Conservation (phyloP, 2,888 invertebrate genomes). For the Caenorhabditis doughertyi region DNA sequence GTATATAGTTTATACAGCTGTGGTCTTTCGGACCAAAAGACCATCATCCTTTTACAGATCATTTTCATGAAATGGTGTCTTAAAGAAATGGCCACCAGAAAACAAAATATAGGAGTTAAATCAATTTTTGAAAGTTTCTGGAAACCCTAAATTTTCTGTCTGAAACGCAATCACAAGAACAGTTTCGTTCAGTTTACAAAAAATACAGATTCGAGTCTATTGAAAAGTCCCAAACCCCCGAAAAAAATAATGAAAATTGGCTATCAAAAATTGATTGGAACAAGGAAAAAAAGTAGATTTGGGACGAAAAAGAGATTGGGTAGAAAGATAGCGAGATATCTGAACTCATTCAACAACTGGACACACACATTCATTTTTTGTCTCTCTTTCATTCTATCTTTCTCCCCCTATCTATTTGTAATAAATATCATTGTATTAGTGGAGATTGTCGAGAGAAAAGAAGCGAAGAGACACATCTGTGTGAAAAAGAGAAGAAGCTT, state of each 20-base stretch:
- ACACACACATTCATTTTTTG: conserved; percentile 19
- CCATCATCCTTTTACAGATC: too few species aligned
- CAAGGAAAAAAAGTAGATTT: not conserved
- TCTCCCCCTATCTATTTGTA: conserved; percentile 16
- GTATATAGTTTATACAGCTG: too few species aligned
- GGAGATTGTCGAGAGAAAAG: conserved; percentile 4
- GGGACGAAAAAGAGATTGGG: conserved; percentile 20
- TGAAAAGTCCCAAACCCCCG: not conserved
- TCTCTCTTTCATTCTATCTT: not conserved
- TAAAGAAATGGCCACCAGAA: too few species aligned
- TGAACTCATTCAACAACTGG: conserved; percentile 45
- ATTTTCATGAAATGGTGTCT: too few species aligned
- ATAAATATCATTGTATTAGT: conserved; percentile 50
- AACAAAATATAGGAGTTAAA: too few species aligned
- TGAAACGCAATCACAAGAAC: too few species aligned
- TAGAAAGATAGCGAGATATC: too few species aligned
- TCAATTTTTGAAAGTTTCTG: too few species aligned
- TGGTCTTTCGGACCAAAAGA: too few species aligned
- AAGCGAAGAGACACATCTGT: conserved; percentile 44
- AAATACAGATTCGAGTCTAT: not conserved
- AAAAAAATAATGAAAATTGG: not conserved
- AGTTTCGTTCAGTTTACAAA: not conserved
- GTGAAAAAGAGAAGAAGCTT: not conserved
- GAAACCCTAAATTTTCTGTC: too few species aligned
- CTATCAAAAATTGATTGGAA: not conserved